Evolutionary conservation across 2,113 vertebrate genomes (phyloP).

Genomic region (Apus apus): DNA sequence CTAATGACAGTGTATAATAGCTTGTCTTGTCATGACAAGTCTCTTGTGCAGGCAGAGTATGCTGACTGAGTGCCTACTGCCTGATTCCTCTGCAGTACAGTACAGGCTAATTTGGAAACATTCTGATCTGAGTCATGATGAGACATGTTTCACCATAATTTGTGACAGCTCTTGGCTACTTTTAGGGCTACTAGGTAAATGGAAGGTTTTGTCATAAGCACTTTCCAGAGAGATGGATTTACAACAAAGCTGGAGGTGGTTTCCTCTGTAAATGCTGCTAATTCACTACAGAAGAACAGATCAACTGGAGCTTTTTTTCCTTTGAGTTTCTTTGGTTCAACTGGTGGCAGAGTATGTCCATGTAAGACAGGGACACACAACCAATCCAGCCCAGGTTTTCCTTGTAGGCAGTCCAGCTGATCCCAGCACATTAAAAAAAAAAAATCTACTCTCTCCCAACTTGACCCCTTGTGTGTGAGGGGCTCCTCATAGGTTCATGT

Average conservation of each 20-base stretch:
- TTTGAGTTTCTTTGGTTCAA: neutral
- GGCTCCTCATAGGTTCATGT: neutral
- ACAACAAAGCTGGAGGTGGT: neutral
- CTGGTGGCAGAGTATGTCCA: neutral
- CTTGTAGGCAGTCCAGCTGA: neutral
- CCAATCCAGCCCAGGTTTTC: neutral
- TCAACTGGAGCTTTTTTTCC: conserved; percentile 9
- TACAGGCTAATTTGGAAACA: neutral
- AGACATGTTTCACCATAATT: neutral
- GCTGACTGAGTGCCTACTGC: conserved; percentile 4
- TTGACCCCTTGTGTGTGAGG: neutral
- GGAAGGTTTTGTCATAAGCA: conserved; percentile 12
- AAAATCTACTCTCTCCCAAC: neutral
- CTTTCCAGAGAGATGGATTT: conserved; percentile 20
- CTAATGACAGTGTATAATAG: conserved; percentile 10
- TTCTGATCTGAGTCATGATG: neutral
- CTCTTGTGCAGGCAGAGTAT: neutral
- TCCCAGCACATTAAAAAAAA: neutral
- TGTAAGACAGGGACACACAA: neutral
- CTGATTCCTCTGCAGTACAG: conserved; percentile 18
- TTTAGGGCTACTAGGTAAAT: neutral
- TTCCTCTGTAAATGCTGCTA: neutral
- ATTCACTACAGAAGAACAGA: conserved; percentile 28
- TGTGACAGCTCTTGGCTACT: neutral
- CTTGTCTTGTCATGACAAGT: conserved; percentile 59